phyloP scores from a whole-genome alignment of 30 jellyfish, hydroid and myxozoan species.

The Hydractinia symbiolongicarpus region DNA sequence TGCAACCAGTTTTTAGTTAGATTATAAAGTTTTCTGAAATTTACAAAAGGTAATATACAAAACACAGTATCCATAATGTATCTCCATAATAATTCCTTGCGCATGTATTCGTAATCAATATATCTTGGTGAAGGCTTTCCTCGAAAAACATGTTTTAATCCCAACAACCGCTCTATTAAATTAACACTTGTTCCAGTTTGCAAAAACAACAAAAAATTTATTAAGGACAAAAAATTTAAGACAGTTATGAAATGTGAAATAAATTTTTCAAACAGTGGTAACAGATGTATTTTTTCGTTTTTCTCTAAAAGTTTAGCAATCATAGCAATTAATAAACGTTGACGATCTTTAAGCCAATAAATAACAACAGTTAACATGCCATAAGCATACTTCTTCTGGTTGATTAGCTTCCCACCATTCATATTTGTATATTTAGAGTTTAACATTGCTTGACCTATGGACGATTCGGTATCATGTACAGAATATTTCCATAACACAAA shows the following conservation, averaged over 20 bases:
- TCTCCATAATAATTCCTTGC: slow-evolving; percentile 20
- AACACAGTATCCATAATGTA: background rate
- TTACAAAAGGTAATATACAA: slow-evolving; percentile 8
- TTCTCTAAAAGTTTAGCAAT: background rate
- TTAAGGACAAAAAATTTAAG: background rate
- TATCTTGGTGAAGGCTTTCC: slow-evolving; percentile 31
- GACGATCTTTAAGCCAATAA: slow-evolving; percentile 7
- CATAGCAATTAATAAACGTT: background rate
- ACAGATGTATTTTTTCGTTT: background rate
- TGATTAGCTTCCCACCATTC: background rate
- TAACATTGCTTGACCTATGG: slow-evolving; percentile 12
- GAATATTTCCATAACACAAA: slow-evolving; percentile 18
- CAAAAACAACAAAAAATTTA: slow-evolving; percentile 4
- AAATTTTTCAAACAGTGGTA: background rate
- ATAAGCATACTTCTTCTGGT: background rate
- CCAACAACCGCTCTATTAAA: slow-evolving; percentile 10
- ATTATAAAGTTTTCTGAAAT: background rate
- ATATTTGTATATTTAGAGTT: background rate
- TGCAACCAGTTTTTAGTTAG: background rate
- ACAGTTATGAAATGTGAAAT: background rate
- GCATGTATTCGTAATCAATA: slow-evolving; percentile 27
- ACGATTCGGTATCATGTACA: background rate
- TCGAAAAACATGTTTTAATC: background rate
- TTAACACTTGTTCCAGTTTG: background rate
- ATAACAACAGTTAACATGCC: background rate